These are phyloP conservation scores for Planococcus citri DNA, from an alignment of 1,140 invertebrate species.

Conservation along the genomic window DNA sequence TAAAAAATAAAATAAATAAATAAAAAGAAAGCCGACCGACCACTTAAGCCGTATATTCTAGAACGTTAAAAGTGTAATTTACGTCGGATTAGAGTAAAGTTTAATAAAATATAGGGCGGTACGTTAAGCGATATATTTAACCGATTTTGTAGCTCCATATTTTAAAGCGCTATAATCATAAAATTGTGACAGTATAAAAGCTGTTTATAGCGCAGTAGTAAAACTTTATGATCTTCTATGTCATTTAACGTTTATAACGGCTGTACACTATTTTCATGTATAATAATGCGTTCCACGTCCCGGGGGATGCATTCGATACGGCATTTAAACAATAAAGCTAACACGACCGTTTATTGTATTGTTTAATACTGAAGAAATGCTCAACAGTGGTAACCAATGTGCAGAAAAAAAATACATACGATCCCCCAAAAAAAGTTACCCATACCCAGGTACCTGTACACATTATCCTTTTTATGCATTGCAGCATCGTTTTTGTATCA, in stretches of 20 bases:
- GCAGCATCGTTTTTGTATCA: too few relatives aligned
- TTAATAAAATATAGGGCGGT: conserved; percentile 20
- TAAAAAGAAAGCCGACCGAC: conserved; percentile 17
- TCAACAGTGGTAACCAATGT: conserved; percentile 14
- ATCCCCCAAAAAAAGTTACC: too few relatives aligned
- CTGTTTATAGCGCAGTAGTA: conserved; percentile 18
- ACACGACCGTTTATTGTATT: conserved; percentile 19
- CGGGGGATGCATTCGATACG: conserved; percentile 18
- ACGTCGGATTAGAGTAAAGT: conserved; percentile 19
- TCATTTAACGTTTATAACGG: conserved; percentile 20
- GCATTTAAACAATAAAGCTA: conserved; percentile 20
- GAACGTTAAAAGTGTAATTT: conserved; percentile 19
- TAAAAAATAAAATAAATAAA: conserved; percentile 20
- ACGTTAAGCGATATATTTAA: conserved; percentile 19
- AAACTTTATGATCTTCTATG: conserved; percentile 20
- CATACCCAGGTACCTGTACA: too few relatives aligned
- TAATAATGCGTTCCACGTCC: conserved; percentile 20
- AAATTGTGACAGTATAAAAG: conserved; percentile 20
- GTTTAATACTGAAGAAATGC: conserved; percentile 15
- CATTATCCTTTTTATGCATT: too few relatives aligned
- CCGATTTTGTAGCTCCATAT: conserved; percentile 20
- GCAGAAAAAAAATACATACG: not conserved
- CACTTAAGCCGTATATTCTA: conserved; percentile 18
- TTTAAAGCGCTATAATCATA: conserved; percentile 20
- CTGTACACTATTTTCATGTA: conserved; percentile 20